These are phyloP conservation scores for Aelia acuminata DNA, from an alignment of 2,888 invertebrate genomes.

Conservation along the genomic window DNA sequence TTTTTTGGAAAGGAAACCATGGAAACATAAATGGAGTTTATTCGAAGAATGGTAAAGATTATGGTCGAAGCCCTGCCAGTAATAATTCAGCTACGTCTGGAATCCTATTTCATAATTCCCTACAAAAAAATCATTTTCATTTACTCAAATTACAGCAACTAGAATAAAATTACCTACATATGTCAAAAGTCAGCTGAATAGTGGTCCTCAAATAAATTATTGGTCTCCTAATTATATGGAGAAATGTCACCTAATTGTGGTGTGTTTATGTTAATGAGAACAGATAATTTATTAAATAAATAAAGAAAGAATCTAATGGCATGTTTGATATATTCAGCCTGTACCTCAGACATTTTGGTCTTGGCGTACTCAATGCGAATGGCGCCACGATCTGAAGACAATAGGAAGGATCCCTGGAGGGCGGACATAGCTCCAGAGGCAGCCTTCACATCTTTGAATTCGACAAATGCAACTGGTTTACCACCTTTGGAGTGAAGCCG, in stretches of 20 bases:
- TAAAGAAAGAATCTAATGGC: slow-evolving; percentile 42
- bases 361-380: slow-evolving; percentile 99
- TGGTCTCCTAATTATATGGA: background rate
- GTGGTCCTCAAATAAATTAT: background rate
- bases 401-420: slow-evolving; percentile 95
- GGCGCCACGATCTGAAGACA: slow-evolving; percentile 96
- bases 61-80: background rate
- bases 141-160: background rate
- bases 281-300: background rate
- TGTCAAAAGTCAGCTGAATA: slow-evolving; percentile 9
- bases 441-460: slow-evolving; percentile 93
- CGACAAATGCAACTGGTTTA: slow-evolving; percentile 97
- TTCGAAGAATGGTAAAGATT: background rate
- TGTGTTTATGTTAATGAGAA: slow-evolving; percentile 20
- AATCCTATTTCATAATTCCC: background rate
- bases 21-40: background rate
- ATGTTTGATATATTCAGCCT: slow-evolving; percentile 5
- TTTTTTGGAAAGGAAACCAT: background rate
- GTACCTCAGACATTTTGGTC: slow-evolving; percentile 95
- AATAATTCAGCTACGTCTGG: background rate
- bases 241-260: background rate
- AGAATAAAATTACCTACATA: background rate
- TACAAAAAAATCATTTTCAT: background rate
- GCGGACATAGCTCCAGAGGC: slow-evolving; percentile 93
- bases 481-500: slow-evolving; percentile 93